phyloP scores from a whole-genome alignment of 2,113 vertebrate species.

The Pseudopodoces humilis region DNA sequence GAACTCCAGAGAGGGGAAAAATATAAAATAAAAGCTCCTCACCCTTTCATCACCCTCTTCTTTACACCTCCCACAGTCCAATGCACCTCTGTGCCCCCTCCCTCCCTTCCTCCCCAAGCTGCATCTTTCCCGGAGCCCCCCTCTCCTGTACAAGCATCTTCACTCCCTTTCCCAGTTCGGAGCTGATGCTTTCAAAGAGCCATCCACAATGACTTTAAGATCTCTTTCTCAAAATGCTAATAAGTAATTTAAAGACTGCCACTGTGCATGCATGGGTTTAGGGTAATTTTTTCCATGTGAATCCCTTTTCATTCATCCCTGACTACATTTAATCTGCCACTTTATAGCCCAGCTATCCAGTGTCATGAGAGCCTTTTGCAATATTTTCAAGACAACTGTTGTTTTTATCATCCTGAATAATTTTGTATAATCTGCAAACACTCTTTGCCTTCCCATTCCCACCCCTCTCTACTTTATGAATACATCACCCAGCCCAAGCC shows the following conservation, averaged over 20 bases:
- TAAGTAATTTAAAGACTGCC: slow-evolving; percentile 65
- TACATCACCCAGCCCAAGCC: background rate
- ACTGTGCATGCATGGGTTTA: slow-evolving; percentile 58
- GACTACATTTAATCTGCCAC: slow-evolving; percentile 63
- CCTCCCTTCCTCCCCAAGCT: background rate
- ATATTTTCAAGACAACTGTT: slow-evolving; percentile 54
- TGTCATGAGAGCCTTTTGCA: slow-evolving; percentile 41
- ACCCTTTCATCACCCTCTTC: background rate
- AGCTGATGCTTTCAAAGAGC: slow-evolving; percentile 52
- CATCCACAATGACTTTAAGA: slow-evolving; percentile 68
- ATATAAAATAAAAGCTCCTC: fast-evolving
- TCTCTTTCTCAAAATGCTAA: slow-evolving; percentile 71
- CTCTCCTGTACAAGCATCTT: background rate
- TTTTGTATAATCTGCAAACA: slow-evolving; percentile 46
- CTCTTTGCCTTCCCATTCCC: background rate
- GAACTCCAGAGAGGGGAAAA: background rate
- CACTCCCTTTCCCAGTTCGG: background rate
- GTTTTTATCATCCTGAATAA: slow-evolving; percentile 49
- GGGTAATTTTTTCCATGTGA: slow-evolving; percentile 60
- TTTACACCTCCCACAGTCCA: background rate
- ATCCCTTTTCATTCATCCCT: slow-evolving; percentile 59
- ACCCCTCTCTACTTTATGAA: slow-evolving; percentile 12
- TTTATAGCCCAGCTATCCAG: slow-evolving; percentile 46
- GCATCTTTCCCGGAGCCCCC: background rate
- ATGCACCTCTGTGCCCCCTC: background rate